Percentiles rank a stretch among this genome's conserved stretches.
phyloP scores from a whole-genome alignment of 2,797 vertebrate species.

The Alosa sapidissima region DNA sequence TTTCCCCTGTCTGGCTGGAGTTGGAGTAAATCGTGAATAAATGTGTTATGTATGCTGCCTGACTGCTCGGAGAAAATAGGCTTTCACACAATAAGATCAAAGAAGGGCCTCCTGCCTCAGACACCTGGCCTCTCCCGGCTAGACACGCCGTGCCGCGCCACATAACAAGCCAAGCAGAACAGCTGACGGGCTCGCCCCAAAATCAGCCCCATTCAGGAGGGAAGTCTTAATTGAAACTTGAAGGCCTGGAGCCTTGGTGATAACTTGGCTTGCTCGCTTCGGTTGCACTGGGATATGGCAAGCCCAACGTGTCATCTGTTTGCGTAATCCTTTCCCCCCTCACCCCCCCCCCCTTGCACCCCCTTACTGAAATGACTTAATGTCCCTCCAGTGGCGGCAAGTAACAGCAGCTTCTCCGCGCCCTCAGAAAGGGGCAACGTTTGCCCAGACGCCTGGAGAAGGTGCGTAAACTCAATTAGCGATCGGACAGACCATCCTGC shows the following conservation, averaged over 20 bases:
- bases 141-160: constrained; percentile 18
- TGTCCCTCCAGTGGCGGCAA: constrained; percentile 36
- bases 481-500: background rate
- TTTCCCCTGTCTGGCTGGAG: background rate
- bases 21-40: constrained; percentile 36
- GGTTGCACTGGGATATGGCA: constrained; percentile 13
- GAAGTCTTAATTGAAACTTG: constrained; percentile 26
- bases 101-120: constrained; percentile 34
- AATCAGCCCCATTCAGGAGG: background rate
- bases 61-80: constrained; percentile 39
- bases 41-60: constrained; percentile 35
- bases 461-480: constrained; percentile 58
- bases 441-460: constrained; percentile 46
- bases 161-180: constrained; percentile 11
- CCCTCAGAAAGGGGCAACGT: constrained; percentile 28
- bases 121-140: constrained; percentile 39
- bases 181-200: background rate
- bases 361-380: constrained; percentile 42
- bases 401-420: constrained; percentile 15
- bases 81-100: constrained; percentile 51
- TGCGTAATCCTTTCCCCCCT: constrained; percentile 36
- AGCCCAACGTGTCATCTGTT: constrained; percentile 20
- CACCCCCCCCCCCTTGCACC: constrained; percentile 3
- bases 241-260: constrained; percentile 12
- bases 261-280: constrained; percentile 2